Evolutionary conservation across 2,113 vertebrate species (phyloP), one percentile per base, ranked within the genome.

Genomic region (Mesitornis unicolor): DNA sequence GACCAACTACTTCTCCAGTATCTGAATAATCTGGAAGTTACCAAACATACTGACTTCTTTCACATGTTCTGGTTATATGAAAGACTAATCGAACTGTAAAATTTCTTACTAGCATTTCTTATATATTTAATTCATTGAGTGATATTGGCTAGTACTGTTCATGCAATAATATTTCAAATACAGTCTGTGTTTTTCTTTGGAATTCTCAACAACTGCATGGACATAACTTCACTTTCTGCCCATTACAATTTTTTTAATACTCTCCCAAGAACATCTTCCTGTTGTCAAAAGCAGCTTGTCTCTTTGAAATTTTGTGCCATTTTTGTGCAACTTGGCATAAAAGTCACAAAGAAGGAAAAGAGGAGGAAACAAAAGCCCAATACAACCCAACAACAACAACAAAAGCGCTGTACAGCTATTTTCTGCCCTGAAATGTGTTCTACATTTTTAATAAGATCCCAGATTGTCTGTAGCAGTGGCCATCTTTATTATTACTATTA

Each of bases 361-460:
- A 74, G 47, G 79, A 50, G 20, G 7, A 2, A 25, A 29, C 50
- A 51, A 85, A 92, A 69, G 35, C 61, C 53, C 28, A 43, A 48
- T 54, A 28, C 10, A 54, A 80, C 83, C 51, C 71, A 76, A 87
- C 53, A 22, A 28, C 19, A 28, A 80, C 33, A 69, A 21, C 67
- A 28, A 51, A 97, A 97, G 97, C 97, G 96, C 95, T 97, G 70
- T 95, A 94, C 89, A 95, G 95, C 94, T 98, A 89, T 97, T 98
- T 98, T 97, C 92, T 97, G 95, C 89, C 96, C 80, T 94, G 60
- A 95, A 95, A 97, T 95, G 94, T 97, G 95, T 97, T 97, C 84
- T 95, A 89, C 95, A 95, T 98, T 95, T 97, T 98, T 97, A 98
- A 97, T 98, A 98, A 98, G 98, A 98, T 96, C 98, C 98, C 97